Evolutionary conservation across 2,797 vertebrate species (phyloP).

Genomic region (Nyctalus aviator): DNA sequence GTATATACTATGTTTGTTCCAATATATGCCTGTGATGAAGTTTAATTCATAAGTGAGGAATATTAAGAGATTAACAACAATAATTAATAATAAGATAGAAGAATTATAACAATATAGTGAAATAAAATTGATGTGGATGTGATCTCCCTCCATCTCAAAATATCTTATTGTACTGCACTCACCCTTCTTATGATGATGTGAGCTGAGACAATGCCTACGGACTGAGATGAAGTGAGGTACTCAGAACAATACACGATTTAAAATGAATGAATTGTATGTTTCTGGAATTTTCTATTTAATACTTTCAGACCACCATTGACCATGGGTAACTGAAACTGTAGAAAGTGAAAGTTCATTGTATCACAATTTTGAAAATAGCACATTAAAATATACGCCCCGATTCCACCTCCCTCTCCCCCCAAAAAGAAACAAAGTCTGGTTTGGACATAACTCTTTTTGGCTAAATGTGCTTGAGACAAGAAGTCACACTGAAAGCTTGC

Average conservation of each 20-base stretch:
- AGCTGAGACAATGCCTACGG: background rate
- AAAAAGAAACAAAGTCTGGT: background rate
- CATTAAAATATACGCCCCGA: background rate
- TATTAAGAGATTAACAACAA: background rate
- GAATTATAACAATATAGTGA: background rate
- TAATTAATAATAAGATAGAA: background rate
- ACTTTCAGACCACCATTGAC: background rate
- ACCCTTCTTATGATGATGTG: background rate
- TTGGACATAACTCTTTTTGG: background rate
- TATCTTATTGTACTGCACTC: background rate
- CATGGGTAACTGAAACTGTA: background rate
- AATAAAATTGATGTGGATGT: background rate
- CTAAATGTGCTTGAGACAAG: background rate
- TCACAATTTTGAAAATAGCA: background rate
- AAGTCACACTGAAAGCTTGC: background rate
- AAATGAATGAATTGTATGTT: background rate
- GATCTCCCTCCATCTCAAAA: background rate
- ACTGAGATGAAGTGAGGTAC: background rate
- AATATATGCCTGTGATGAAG: background rate
- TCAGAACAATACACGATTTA: background rate
- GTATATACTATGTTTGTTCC: background rate
- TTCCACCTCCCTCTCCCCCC: rapidly evolving
- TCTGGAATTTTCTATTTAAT: background rate
- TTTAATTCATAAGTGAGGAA: background rate
- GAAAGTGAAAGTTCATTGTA: background rate